Conservation (phyloP, 2,888 invertebrate species). For the Zootermopsis nevadensis region DNA sequence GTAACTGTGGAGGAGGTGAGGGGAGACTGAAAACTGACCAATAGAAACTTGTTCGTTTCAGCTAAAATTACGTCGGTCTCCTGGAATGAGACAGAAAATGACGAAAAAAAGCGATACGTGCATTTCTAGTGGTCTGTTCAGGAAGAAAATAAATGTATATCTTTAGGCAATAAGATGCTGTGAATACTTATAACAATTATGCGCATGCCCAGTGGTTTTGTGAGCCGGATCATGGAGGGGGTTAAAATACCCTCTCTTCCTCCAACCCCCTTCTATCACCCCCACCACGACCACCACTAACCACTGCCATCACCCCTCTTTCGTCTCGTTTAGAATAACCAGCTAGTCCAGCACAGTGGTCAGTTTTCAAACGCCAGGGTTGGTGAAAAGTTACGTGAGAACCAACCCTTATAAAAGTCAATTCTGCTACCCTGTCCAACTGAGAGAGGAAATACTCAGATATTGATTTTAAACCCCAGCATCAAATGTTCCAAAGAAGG, state of each 20-base stretch:
- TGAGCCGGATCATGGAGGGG: background rate
- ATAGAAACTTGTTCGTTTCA: conserved; percentile 16
- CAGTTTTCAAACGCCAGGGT: conserved; percentile 10
- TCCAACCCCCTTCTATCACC: background rate
- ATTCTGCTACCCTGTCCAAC: background rate
- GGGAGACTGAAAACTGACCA: conserved; percentile 20
- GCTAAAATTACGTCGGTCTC: background rate
- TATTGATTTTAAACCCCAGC: conserved; percentile 7
- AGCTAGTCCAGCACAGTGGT: conserved; percentile 21
- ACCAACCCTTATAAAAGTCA: conserved; percentile 12
- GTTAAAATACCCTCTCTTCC: conserved; percentile 4
- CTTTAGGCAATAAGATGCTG: too few species aligned
- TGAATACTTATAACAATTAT: background rate
- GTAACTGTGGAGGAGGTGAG: background rate
- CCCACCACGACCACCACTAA: background rate
- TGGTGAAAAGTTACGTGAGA: background rate
- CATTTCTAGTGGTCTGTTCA: background rate
- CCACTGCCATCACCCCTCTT: background rate
- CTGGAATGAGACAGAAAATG: background rate
- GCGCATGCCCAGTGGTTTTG: conserved; percentile 21
- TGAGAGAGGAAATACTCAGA: background rate
- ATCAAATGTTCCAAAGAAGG: background rate
- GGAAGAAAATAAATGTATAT: conserved; percentile 11
- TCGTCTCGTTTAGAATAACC: conserved; percentile 35
- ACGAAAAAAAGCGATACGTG: background rate